Evolutionary conservation across 2,888 invertebrate species (phyloP), one percentile per base, ranked within the genome.

Genomic region (Ctena decussata): DNA sequence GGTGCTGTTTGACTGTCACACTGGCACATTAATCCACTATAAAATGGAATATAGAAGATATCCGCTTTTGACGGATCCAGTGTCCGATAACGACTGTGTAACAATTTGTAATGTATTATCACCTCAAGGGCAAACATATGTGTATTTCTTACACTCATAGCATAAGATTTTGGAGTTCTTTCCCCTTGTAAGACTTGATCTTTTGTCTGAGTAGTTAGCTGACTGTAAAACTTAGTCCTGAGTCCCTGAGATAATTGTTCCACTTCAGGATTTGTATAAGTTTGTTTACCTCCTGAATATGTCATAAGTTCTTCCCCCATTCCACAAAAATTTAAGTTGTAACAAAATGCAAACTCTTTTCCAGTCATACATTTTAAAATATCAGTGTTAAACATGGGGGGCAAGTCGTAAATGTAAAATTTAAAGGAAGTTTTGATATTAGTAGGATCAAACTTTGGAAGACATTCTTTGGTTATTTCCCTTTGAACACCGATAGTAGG

Each of bases 81-180:
- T 12, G 91, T 91, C 35, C 92, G 70, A 65, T 91, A 90, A 8
- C 89, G 86, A 80, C 91, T 91, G 77, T 82, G 85, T 72, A 92
- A 78, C 21, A 93, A 74, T 46, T 91, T 89, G 60, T 91, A 85
- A 87, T 93, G 93, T 21, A 93, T 80, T 2, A 92, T 80, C 3
- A 90, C 90, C 77, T 93, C 93, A 44, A 93, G 83, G 11, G 92
- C 76, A 85, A 93, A 93, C 84, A 86, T 86, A 37, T 90, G 87
- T 18, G 90, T 86, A 73, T 90, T 80, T 70, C 89, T 79, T 11
- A 91, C 76, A 39, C 78, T 83, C 0, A 84, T 18, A 18, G 41
- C 79, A 44, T 76, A 80, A 37, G 35, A 5, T 27, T 11, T 6
- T 57, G 8, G 27, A 60, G 60, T n/a, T 57, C 37, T 39, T 71